Conservation (phyloP, 2,888 invertebrate genomes). For the Megalurothrips usitatus region DNA sequence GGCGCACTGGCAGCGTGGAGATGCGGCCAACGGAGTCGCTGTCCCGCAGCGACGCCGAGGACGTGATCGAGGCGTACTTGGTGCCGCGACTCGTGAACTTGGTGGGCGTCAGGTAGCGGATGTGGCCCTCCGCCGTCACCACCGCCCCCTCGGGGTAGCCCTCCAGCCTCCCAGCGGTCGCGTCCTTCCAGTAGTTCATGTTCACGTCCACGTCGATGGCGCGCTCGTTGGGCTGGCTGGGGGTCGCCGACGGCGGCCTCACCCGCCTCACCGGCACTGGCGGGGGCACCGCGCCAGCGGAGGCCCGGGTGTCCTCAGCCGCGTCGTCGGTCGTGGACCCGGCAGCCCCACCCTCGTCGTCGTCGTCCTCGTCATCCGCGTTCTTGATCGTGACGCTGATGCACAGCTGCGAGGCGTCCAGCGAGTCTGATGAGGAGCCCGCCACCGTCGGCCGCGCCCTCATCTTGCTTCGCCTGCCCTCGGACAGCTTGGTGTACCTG, state of each 20-base stretch:
- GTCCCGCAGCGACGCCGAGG: not conserved
- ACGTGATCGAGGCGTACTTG: conserved; percentile 21
- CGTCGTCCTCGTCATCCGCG: not conserved
- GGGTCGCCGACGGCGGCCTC: not conserved
- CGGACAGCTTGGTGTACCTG: conserved; percentile 9
- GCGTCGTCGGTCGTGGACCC: not conserved
- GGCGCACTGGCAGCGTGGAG: not conserved
- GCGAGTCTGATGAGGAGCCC: not conserved
- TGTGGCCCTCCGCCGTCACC: conserved; percentile 19
- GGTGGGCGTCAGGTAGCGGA: conserved; percentile 20
- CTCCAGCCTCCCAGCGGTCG: not conserved
- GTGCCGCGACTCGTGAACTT: conserved; percentile 11
- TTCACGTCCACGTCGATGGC: conserved; percentile 19
- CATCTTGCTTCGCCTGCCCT: not conserved
- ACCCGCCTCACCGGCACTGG: conserved; percentile 19
- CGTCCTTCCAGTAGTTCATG: conserved; percentile 20
- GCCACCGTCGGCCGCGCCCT: not conserved
- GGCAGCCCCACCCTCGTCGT: not conserved
- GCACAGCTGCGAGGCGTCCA: not conserved
- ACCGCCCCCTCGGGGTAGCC: conserved; percentile 16
- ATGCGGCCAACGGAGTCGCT: not conserved
- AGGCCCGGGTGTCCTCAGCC: not conserved
- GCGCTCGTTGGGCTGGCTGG: conserved; percentile 21
- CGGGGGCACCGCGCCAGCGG: not conserved
- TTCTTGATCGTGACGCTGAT: not conserved